These are phyloP conservation scores for Zaprionus ornatus DNA, from an alignment of 1,140 invertebrate species.

Conservation along the genomic window DNA sequence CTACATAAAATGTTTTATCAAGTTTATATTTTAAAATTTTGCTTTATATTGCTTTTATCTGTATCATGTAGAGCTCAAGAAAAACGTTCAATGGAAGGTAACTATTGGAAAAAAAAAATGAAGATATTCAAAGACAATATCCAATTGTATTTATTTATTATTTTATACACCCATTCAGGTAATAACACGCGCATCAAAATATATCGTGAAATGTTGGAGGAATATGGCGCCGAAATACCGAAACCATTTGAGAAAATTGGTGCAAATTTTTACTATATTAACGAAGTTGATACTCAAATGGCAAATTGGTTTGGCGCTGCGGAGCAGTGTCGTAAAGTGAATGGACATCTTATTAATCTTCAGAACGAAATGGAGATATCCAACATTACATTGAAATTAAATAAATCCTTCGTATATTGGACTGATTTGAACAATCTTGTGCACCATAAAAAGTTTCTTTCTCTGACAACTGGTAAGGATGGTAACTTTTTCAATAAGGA, in stretches of 20 bases:
- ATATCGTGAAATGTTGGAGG: background rate
- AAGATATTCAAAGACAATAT: background rate
- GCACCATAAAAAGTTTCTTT: background rate
- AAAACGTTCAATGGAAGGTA: background rate
- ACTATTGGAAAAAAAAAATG: background rate
- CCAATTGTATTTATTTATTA: background rate
- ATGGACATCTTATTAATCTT: slow-evolving; percentile 20
- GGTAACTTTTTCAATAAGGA: slow-evolving; percentile 4
- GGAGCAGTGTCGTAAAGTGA: slow-evolving; percentile 12
- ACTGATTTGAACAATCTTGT: slow-evolving; percentile 37
- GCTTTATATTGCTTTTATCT: background rate
- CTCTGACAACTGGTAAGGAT: slow-evolving; percentile 8
- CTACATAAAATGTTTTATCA: slow-evolving; percentile 18
- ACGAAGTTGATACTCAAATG: background rate
- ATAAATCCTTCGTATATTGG: slow-evolving; percentile 10
- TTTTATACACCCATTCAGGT: background rate
- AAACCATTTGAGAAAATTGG: slow-evolving; percentile 4
- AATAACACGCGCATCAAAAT: background rate
- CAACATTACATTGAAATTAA: background rate
- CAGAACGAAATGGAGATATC: background rate
- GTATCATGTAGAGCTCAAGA: background rate
- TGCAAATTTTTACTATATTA: slow-evolving; percentile 13
- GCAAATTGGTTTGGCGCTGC: slow-evolving; percentile 29
- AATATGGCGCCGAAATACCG: background rate
- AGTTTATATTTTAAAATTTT: background rate